Base-by-base conservation (phyloP, 2,113 vertebrate species). In the Gorilla gorilla region DNA sequence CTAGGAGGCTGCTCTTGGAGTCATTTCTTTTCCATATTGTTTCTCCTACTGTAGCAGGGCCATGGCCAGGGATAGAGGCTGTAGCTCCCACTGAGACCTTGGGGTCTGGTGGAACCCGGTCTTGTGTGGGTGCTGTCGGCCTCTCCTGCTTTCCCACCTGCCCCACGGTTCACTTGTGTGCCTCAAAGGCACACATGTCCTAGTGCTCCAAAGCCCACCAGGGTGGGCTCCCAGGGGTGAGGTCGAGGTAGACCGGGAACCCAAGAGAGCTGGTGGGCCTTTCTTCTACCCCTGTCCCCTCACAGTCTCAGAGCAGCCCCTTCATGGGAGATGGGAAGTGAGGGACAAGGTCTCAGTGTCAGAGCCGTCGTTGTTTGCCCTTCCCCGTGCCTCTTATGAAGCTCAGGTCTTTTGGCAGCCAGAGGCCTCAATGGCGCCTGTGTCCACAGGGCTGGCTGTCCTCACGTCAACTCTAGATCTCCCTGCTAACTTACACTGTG, bases 221-320 rank as follows among this genome's bases (percentile, higher is more conserved):
- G 48, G 30, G 72, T 43, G 59, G 66, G 66, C 25, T 22, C 7
- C 66, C 27, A 16, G 3, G 57, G 40, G 90, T 20, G 45, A 20
- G 9, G 4, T 16, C 1, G 1, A 22, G 0, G 4, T 16, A 25
- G 45, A 55, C 7, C 1, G 11, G 32, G 38, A 4, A 11, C n/a
- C 23, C 4, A 3, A 18, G 93, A 73, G 68, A 81, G 32, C 59
- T 23, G 27, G 45, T 0, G 0, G 35, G 32, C 30, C 38, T 68
- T 18, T 59, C 66, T n/a, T 2, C 3, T 32, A 6, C 16, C 50
- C 35, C 6, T 35, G 6, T 9, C 61, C 43, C 38, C 13, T 25
- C 17, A 2, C 17, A 30, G 23, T 22, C 83, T 35, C 43, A 13
- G 64, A 55, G 68, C 11, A 82, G 94, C 25, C 0, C 6, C 16